Conservation (phyloP, 2,113 vertebrate species). For the Lichenostomus cassidix region DNA sequence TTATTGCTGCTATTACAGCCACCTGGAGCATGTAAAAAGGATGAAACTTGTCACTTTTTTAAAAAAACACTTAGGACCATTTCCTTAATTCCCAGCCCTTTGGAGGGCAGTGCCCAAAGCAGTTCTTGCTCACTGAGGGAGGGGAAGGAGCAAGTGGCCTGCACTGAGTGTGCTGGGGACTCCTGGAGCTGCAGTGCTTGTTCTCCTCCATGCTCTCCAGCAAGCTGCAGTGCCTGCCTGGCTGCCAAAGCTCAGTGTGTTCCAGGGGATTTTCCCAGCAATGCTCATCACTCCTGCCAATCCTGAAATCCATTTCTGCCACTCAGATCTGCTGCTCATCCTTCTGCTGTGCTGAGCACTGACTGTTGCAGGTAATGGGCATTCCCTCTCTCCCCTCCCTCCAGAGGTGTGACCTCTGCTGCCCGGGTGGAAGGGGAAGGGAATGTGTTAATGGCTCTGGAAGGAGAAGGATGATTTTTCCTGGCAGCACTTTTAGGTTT, state of each 20-base stretch:
- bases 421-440: neutral
- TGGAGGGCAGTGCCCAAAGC: neutral
- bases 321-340: neutral
- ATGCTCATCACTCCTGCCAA: accelerated
- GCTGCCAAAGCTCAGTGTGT: accelerated
- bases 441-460: neutral
- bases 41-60: neutral
- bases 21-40: neutral
- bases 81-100: neutral
- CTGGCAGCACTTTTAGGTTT: neutral
- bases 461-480: neutral
- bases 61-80: neutral
- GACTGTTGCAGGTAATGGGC: neutral
- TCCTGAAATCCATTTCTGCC: neutral
- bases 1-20: neutral
- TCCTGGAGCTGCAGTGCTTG: neutral
- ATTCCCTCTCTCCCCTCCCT: too few relatives aligned
- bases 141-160: neutral
- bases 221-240: neutral
- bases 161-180: neutral
- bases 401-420: neutral
- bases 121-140: accelerated
- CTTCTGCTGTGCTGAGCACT: neutral
- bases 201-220: neutral
- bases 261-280: neutral